Conservation (phyloP, 2,797 vertebrate genomes). For the Ceyx erithaca region DNA sequence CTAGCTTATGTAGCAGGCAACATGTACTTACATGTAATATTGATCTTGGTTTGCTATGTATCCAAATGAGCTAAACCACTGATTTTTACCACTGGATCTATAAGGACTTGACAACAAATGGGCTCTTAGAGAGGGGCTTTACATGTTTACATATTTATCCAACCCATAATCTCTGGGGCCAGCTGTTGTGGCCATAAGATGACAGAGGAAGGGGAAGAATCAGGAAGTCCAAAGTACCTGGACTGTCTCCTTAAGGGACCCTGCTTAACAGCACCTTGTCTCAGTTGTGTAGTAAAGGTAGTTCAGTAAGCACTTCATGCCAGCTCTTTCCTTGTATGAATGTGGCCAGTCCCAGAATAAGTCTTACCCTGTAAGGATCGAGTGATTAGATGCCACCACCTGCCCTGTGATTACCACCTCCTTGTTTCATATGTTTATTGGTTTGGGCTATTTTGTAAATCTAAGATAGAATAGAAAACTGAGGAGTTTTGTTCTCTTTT, state of each 20-base stretch:
- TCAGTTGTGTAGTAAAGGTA: neutral
- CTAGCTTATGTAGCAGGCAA: neutral
- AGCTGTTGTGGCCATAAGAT: neutral
- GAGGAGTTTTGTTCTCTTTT: neutral
- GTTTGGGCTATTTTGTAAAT: neutral
- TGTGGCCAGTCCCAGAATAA: neutral
- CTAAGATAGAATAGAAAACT: neutral
- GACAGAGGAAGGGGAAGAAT: neutral
- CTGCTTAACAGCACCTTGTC: neutral
- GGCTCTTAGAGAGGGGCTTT: neutral
- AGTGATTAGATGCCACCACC: neutral
- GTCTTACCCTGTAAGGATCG: neutral
- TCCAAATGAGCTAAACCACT: neutral
- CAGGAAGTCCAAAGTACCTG: neutral
- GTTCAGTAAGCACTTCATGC: neutral
- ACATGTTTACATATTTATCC: too few species aligned
- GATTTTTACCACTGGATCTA: neutral
- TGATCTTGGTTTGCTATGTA: accelerated
- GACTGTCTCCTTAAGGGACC: neutral
- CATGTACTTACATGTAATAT: neutral
- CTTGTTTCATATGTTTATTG: neutral
- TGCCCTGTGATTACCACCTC: neutral
- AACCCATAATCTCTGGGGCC: accelerated
- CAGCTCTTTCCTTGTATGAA: neutral
- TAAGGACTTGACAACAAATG: neutral